phyloP scores from a whole-genome alignment of 2,113 vertebrate genomes.

The Scortum barcoo region DNA sequence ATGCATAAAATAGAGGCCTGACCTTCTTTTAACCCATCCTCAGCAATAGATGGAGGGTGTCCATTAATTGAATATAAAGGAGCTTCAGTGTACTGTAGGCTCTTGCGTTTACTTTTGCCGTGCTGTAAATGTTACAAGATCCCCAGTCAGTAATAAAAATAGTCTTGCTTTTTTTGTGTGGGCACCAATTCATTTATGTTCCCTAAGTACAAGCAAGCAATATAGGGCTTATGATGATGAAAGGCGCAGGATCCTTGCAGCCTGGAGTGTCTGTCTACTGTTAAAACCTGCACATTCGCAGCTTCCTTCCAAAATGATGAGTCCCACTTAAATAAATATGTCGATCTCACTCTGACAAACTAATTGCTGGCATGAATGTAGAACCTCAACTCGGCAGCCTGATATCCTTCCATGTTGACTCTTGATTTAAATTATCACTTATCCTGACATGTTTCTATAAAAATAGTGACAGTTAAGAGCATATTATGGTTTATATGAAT shows the following conservation, averaged over 20 bases:
- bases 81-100: slow-evolving; percentile 26
- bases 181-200: slow-evolving; percentile 46
- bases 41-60: slow-evolving; percentile 56
- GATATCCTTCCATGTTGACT: slow-evolving; percentile 12
- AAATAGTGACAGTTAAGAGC: not conserved
- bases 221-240: slow-evolving; percentile 42
- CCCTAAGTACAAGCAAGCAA: slow-evolving; percentile 31
- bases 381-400: not conserved
- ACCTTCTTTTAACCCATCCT: slow-evolving; percentile 73
- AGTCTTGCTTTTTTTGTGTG: slow-evolving; percentile 12
- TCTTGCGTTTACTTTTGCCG: slow-evolving; percentile 45
- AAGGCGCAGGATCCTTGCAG: slow-evolving; percentile 37
- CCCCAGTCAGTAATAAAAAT: slow-evolving; percentile 40
- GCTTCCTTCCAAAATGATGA: slow-evolving; percentile 28
- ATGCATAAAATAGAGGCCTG: slow-evolving; percentile 69
- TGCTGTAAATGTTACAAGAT: slow-evolving; percentile 62
- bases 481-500: not conserved
- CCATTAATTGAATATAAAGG: slow-evolving; percentile 76
- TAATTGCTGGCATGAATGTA: slow-evolving; percentile 28
- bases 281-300: slow-evolving; percentile 37
- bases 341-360: slow-evolving; percentile 23
- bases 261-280: slow-evolving; percentile 18
- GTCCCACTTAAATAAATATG: slow-evolving; percentile 22
- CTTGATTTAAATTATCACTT: slow-evolving; percentile 12
- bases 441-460: slow-evolving; percentile 32